Conservation (phyloP, 2,113 vertebrate species). For the Cochlearius cochlearius region DNA sequence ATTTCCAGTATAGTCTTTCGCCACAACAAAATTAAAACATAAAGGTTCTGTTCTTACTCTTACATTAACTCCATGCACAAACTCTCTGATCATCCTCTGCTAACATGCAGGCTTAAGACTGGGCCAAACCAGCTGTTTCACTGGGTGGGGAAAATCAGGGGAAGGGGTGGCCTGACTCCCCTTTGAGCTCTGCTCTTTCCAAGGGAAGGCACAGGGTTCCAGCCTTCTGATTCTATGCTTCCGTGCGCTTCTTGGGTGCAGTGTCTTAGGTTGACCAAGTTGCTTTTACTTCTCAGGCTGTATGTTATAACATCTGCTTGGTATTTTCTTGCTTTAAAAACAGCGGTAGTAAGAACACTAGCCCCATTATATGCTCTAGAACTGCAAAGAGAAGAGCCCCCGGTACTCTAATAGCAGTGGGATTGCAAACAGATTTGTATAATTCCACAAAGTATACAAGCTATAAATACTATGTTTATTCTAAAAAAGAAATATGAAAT, state of each 20-base stretch:
- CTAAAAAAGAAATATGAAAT: not conserved
- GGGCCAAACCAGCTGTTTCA: not conserved
- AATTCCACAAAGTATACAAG: not conserved
- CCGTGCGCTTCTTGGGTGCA: not conserved
- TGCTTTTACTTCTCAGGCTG: not conserved
- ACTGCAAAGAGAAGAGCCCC: not conserved
- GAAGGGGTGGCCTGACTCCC: not conserved
- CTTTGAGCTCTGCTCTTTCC: not conserved
- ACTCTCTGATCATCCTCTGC: not conserved
- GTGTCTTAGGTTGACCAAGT: not conserved
- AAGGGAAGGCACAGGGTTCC: not conserved
- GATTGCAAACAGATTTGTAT: not conserved
- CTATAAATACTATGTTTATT: not conserved
- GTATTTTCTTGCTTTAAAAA: not conserved
- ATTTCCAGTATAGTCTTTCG: not conserved
- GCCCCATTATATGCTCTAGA: not conserved
- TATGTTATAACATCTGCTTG: not conserved
- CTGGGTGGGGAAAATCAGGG: not conserved
- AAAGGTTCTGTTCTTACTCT: not conserved
- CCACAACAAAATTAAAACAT: not conserved
- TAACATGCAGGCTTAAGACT: rapidly evolving
- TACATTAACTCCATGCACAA: not conserved
- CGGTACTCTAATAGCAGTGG: not conserved
- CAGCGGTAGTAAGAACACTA: not conserved
- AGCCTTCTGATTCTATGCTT: not conserved